Evolutionary conservation across 1,140 invertebrate genomes (phyloP).

Genomic region (Drosophila sucinea): DNA sequence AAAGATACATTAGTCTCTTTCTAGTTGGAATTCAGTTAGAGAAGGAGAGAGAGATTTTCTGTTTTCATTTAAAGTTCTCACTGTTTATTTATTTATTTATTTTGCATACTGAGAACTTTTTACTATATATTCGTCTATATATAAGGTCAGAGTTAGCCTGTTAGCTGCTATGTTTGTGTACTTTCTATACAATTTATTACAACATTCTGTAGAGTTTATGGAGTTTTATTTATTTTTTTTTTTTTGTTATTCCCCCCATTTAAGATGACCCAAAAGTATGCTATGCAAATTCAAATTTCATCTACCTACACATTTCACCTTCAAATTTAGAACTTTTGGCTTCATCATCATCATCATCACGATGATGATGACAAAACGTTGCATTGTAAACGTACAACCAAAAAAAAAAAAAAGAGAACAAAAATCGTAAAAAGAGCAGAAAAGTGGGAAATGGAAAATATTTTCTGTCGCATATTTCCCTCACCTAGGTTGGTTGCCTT

Average conservation of each 20-base stretch:
- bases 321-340: slow-evolving; percentile 11
- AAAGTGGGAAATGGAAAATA: slow-evolving; percentile 10
- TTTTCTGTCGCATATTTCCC: slow-evolving; percentile 14
- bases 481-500: slow-evolving; percentile 37
- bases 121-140: neutral
- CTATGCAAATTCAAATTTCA: slow-evolving; percentile 5
- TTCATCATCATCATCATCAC: slow-evolving; percentile 1
- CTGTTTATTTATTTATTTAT: neutral
- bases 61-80: neutral
- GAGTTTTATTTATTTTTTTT: neutral
- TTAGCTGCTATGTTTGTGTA: neutral
- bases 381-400: neutral
- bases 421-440: neutral
- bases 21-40: no score
- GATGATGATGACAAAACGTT: slow-evolving; percentile 5
- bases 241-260: neutral
- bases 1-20: no score
- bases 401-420: neutral
- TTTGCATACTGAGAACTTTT: neutral
- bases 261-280: slow-evolving; percentile 9
- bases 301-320: slow-evolving; percentile 3
- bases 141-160: neutral
- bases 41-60: neutral
- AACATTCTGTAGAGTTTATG: neutral
- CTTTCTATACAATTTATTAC: slow-evolving; percentile 10